Evolutionary conservation across 2,888 invertebrate species (phyloP).

Genomic region (Ichneumon xanthorius): DNA sequence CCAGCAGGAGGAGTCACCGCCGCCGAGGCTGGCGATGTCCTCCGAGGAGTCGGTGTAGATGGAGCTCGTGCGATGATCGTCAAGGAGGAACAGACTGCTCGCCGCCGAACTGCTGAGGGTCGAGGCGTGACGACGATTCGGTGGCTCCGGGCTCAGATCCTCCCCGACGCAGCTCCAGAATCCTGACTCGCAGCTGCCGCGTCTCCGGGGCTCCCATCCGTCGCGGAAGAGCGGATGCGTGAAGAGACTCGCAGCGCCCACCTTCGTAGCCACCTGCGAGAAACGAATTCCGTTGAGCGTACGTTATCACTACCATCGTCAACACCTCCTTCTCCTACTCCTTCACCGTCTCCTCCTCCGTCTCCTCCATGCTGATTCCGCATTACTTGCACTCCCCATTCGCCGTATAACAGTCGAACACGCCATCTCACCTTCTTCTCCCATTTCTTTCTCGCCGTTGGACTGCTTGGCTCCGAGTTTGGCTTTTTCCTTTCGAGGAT

Average conservation of each 20-base stretch:
- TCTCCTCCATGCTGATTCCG: constrained; percentile 41
- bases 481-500: constrained; percentile 83
- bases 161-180: constrained; percentile 95
- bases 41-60: constrained; percentile 95
- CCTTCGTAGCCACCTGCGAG: constrained; percentile 83
- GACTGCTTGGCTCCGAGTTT: constrained; percentile 83
- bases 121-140: constrained; percentile 83
- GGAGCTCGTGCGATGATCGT: constrained; percentile 90
- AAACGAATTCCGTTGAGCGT: constrained; percentile 61
- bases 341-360: constrained; percentile 12
- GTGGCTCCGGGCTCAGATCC: constrained; percentile 87
- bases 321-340: constrained; percentile 6
- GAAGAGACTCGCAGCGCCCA: constrained; percentile 87
- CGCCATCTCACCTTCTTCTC: constrained; percentile 80
- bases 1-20: constrained; percentile 90
- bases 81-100: constrained; percentile 87
- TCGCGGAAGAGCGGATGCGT: constrained; percentile 87
- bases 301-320: constrained; percentile 47
- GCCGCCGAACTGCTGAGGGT: constrained; percentile 85
- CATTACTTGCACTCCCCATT: constrained; percentile 49
- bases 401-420: constrained; percentile 56
- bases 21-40: constrained; percentile 93
- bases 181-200: constrained; percentile 95
- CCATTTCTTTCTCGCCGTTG: constrained; percentile 84
- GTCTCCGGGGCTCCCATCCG: constrained; percentile 87